Evolutionary conservation across 2,797 vertebrate species (phyloP).

Genomic region (Poecilia wingei): DNA sequence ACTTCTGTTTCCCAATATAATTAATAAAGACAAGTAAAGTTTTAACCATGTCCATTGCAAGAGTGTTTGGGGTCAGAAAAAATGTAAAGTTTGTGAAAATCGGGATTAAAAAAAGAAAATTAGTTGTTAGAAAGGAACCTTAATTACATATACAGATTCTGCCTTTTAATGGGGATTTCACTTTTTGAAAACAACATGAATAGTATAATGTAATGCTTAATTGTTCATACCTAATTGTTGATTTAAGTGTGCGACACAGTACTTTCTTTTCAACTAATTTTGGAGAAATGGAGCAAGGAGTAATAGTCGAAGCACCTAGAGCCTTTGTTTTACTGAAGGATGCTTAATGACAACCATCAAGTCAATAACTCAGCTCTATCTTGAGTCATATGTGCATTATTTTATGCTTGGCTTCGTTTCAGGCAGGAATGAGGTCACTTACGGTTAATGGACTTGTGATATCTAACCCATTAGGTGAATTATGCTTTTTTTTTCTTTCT

Average conservation of each 20-base stretch:
- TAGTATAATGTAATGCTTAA: constrained; percentile 1
- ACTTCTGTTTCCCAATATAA: not conserved
- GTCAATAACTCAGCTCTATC: constrained; percentile 21
- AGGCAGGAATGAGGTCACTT: constrained; percentile 71
- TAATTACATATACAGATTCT: not conserved
- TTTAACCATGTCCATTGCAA: not conserved
- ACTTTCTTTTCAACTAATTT: not conserved
- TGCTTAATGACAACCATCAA: constrained; percentile 8
- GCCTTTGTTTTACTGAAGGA: constrained; percentile 5
- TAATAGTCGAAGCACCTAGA: not conserved
- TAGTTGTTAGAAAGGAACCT: not conserved
- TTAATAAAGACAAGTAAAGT: not conserved
- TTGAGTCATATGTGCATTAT: constrained; percentile 37
- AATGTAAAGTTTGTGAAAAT: not conserved
- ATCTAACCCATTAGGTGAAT: constrained; percentile 58
- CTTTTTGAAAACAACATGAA: constrained; percentile 4
- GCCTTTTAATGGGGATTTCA: not conserved
- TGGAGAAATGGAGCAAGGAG: not conserved
- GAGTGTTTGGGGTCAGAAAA: not conserved
- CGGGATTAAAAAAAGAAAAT: not conserved
- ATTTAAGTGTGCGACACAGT: not conserved
- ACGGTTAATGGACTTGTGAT: constrained; percentile 70
- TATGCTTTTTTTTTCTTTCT: constrained; percentile 6
- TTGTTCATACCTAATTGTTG: not conserved
- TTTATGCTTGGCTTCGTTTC: constrained; percentile 56